Evolutionary conservation across 2,888 invertebrate genomes (phyloP), one percentile per base, ranked within the genome.

Genomic region (Digitonthophagus gazella): DNA sequence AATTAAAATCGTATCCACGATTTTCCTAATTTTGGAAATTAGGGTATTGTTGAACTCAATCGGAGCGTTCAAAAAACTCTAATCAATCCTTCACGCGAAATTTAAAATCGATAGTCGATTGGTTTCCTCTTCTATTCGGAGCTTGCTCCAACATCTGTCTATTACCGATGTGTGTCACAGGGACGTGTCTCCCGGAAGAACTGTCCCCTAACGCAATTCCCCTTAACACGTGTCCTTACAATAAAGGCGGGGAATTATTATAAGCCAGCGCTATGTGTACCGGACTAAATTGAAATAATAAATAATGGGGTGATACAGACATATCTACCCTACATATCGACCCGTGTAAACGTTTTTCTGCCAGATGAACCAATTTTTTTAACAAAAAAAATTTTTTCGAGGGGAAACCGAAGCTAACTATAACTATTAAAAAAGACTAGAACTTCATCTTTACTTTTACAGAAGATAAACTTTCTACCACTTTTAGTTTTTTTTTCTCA

Each of bases 171-270:
- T 6, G 28, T 44, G 28, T 44, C 28, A 44, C 28, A 44, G 28
- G 28, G 28, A 44, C 28, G 28, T 44, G 28, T 44, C 28, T 44
- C 28, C 28, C 28, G 28, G 57, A 57, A 57, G 57, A 57, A n/a
- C 57, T 57, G 16, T 57, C 57, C 61, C 61, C 61, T 20, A 19
- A 18, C 20, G 15, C 57, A 15, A 57, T 15, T 19, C 16, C 19
- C 61, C 61, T 18, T 61, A 19, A 61, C 61, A 61, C 61, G 61
- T 61, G 61, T 61, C 61, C 61, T n/a, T 8, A 61, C 61, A 61
- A 61, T 61, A 61, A 61, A 16, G 19, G 6, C 8, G n/a, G 16
- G 61, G 61, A 61, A 61, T 61, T 61, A 61, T 61, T 16, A n/a
- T 19, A 20, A 44, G 28, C 28, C 28, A 44, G 28, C 28, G 28